Base-by-base conservation (phyloP, 2,888 invertebrate species). In the Andrena praecox region DNA sequence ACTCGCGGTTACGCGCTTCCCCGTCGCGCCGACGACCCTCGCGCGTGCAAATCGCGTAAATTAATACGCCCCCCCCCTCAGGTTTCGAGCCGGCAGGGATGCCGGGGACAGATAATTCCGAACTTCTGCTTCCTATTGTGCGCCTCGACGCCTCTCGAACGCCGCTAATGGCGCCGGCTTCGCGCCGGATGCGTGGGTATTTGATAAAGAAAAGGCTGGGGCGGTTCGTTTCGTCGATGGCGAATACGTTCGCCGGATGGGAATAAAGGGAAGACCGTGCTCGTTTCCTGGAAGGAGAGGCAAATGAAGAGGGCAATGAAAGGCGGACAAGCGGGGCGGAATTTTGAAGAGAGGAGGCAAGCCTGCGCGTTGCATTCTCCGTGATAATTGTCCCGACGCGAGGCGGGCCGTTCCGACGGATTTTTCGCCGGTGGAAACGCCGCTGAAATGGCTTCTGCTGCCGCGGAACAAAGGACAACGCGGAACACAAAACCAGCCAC, bases 41-140 rank as follows among this genome's bases (percentile, higher is more conserved):
- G 63, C n/a, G 50, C 59, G 48, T 67, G 70, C 75, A 70, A 80
- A 82, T 84, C 85, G 72, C 60, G 82, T 83, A 88, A 56, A 86
- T 87, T 88, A 87, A 87, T 87, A 88, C 81, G 69, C 77, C 42
- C 81, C 70, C n/a, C n/a, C 77, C 59, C 62, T 82, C 3, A 56
- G 24, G 24, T 3, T 27, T 31, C 50, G 76, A 62, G 56, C 54
- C 50, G 60, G 50, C 52, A 16, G 72, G 67, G 73, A 68, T 64
- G 74, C 71, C 50, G 12, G 52, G 66, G 33, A 48, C 70, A 70
- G 81, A 77, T 77, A 85, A 84, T 77, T 84, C 52, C 56, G 31
- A 56, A 24, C 67, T 50, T 68, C 60, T 42, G 24, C 35, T 24
- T 24, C 10, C 59, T 27, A 52, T 80, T 52, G 27, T 59, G 16